Evolutionary conservation across 2,797 vertebrate genomes (phyloP), one percentile per base, ranked within the genome.

Genomic region (Gambelia wislizenii): DNA sequence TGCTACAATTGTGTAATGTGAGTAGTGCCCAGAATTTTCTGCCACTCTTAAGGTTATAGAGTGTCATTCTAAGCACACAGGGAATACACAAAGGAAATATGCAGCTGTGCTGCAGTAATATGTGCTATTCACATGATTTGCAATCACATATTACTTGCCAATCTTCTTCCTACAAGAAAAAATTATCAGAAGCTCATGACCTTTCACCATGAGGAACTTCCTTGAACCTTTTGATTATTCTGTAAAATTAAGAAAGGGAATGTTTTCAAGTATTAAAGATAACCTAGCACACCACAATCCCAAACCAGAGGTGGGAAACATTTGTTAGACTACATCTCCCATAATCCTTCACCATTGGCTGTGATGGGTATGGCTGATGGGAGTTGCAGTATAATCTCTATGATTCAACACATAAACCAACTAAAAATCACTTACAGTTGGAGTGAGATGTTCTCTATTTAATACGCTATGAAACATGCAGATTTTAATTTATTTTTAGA

Each of bases 401-500:
- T n/a, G n/a, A n/a, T n/a, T n/a, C n/a, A n/a, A n/a, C n/a, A n/a
- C n/a, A n/a, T n/a, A 64, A 27, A 10, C 75, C 13, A 76, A 52
- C 33, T n/a, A n/a, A 79, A 36, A 79, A 18, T n/a, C 1, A 20
- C 30, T 12, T 36, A 80, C n/a, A 80, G 20, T 2, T 25, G 8
- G 36, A 80, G 44, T 49, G 27, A 13, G 25, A 49, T 77, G 3
- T 8, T 91, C 33, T 33, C 69, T 87, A 25, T 36, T 72, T 3
- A 4, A 1, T 4, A 88, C 39, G 74, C 10, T 59, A 76, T 39
- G 75, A 42, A 87, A 93, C 54, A 84, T 2, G 4, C 0, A 0
- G 10, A 13, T 33, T 27, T 77, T 52, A 20, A 59, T 80, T 87
- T 92, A 70, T 78, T 49, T 59, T 90, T 64, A 36, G 30, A 91